These are phyloP conservation scores for Trachops cirrhosus DNA, from an alignment of 2,797 vertebrate species.

Conservation along the genomic window DNA sequence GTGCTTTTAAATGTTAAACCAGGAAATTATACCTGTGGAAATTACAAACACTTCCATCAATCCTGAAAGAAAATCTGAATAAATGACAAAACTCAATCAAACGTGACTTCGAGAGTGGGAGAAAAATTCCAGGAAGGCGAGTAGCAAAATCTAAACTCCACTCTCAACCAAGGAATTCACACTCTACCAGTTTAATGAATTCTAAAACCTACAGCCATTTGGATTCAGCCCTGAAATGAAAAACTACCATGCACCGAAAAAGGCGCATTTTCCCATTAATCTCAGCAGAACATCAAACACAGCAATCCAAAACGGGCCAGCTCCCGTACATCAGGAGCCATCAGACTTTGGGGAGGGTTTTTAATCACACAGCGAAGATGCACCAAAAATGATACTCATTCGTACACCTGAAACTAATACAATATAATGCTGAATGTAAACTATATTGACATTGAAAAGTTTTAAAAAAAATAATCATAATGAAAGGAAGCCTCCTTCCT, in stretches of 20 bases:
- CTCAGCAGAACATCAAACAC: background rate
- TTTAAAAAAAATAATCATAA: background rate
- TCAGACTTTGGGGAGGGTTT: background rate
- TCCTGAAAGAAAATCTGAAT: background rate
- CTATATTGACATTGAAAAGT: background rate
- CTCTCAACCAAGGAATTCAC: background rate
- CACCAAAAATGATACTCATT: background rate
- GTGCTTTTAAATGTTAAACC: background rate
- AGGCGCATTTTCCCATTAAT: slow-evolving; percentile 1
- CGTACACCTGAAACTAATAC: background rate
- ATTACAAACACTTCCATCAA: background rate
- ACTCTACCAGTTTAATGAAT: background rate
- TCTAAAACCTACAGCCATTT: background rate
- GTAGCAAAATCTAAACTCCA: background rate
- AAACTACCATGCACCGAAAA: background rate
- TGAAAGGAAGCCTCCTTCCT: background rate
- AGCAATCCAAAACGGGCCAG: background rate
- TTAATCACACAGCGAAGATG: background rate
- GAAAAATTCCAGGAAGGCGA: background rate
- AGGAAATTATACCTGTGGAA: background rate
- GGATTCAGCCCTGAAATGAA: background rate
- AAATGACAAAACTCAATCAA: background rate
- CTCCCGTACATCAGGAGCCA: background rate
- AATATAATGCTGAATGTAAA: background rate
- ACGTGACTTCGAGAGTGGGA: background rate